Evolutionary conservation across 2,797 vertebrate species (phyloP), one percentile per base, ranked within the genome.

Genomic region (Pampus argenteus): DNA sequence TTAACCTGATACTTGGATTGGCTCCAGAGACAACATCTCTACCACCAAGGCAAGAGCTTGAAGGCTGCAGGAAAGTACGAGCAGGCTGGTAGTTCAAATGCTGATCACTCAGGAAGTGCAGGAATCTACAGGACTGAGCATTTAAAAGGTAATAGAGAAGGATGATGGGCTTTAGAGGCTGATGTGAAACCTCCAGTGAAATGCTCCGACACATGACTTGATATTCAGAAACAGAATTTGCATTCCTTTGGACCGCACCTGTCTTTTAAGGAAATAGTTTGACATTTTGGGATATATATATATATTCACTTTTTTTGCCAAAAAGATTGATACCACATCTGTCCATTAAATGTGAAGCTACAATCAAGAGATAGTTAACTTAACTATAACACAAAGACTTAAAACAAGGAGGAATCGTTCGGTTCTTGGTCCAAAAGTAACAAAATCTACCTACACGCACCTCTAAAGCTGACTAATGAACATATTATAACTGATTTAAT

Each of bases 51-150:
- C 63, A 76, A 50, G 73, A 52, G 55, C 71, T 64, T 57, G 60
- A 79, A 61, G 71, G 47, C 67, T 66, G 68, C 60, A 20, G 40
- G 50, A 45, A 48, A 47, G 76, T 47, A 25, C 6, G 67, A 55
- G 74, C 60, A 44, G 11, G 17, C 15, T 22, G 25, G 23, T 13
- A 59, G 25, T 38, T 78, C 31, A 81, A 78, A 82, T 66, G 61
- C 68, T 69, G 73, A 78, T 58, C 3, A 9, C 55, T 51, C 42
- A 82, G 75, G 74, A 79, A 73, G 69, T 47, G n/a, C 68, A 40
- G 55, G 86, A 78, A 86, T 85, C 59, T 85, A 74, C 64, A 78
- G 81, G 70, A 84, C 63, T 23, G 20, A 70, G 58, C 50, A 66
- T 83, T 78, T 72, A 34, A 52, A 52, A 60, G 54, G 50, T 14